Conservation (phyloP, 2,113 vertebrate species). For the Macquaria australasica region DNA sequence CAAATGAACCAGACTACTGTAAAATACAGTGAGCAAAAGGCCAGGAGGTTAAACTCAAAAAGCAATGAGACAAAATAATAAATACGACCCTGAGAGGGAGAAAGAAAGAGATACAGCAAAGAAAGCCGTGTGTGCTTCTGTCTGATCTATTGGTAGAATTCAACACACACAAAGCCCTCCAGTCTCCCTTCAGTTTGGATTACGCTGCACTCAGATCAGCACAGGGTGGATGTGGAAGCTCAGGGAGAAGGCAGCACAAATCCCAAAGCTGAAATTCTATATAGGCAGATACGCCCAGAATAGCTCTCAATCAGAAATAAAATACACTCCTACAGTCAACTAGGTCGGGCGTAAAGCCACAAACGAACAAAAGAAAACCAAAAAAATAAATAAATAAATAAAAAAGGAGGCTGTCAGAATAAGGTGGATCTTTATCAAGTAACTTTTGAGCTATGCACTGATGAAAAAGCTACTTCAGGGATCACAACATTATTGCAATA, state of each 20-base stretch:
- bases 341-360: slow-evolving; percentile 4
- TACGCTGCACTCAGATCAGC: slow-evolving; percentile 51
- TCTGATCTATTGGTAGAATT: slow-evolving; percentile 33
- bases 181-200: slow-evolving; percentile 57
- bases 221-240: slow-evolving; percentile 40
- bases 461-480: slow-evolving; percentile 35
- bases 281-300: slow-evolving; percentile 54
- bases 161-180: slow-evolving; percentile 31
- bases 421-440: slow-evolving; percentile 13
- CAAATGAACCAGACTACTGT: slow-evolving; percentile 33
- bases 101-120: neutral
- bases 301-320: slow-evolving; percentile 51
- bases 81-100: slow-evolving; percentile 31
- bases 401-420: neutral
- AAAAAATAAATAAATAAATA: slow-evolving; percentile 3
- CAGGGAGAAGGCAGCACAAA: slow-evolving; percentile 36
- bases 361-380: neutral
- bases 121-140: slow-evolving; percentile 21
- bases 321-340: slow-evolving; percentile 9
- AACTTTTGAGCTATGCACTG: slow-evolving; percentile 21
- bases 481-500: slow-evolving; percentile 30
- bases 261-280: slow-evolving; percentile 50
- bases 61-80: slow-evolving; percentile 50
- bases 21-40: slow-evolving; percentile 36
- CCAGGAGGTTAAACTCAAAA: slow-evolving; percentile 36